These are phyloP conservation scores for Limnodromus scolopaceus DNA, from an alignment of 2,797 vertebrate genomes.

Conservation along the genomic window DNA sequence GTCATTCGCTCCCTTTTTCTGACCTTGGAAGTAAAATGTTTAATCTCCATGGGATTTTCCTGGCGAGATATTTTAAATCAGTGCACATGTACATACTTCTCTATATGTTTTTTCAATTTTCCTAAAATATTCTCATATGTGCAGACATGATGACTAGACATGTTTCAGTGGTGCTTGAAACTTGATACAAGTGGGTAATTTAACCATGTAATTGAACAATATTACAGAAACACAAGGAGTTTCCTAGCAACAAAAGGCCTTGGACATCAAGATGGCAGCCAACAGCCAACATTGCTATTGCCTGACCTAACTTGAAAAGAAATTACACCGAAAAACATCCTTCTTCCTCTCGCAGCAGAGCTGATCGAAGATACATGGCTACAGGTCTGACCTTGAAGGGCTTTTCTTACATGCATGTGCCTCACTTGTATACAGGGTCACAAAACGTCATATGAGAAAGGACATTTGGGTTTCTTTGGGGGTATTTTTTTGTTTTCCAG, in stretches of 20 bases:
- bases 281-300: not conserved
- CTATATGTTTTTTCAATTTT: constrained; percentile 61
- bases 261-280: constrained; percentile 52
- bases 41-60: constrained; percentile 62
- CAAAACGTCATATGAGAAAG: not conserved
- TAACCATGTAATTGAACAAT: constrained; percentile 54
- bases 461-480: not conserved
- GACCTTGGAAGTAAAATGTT: constrained; percentile 62
- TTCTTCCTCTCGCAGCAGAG: not conserved
- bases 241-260: constrained; percentile 61
- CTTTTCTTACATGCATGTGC: not conserved
- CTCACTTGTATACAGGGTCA: not conserved
- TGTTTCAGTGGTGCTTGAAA: constrained; percentile 65
- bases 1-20: constrained; percentile 54
- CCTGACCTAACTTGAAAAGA: constrained; percentile 27
- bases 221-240: constrained; percentile 59
- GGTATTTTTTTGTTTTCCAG: not conserved
- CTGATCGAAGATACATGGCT: not conserved
- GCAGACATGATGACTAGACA: constrained; percentile 69
- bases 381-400: not conserved
- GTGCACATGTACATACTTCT: constrained; percentile 40
- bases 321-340: not conserved
- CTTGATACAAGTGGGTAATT: constrained; percentile 48
- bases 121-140: constrained; percentile 71
- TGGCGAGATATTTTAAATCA: constrained; percentile 55